Evolutionary conservation across 1,140 invertebrate genomes (phyloP).

Genomic region (Coenobita brevimanus): DNA sequence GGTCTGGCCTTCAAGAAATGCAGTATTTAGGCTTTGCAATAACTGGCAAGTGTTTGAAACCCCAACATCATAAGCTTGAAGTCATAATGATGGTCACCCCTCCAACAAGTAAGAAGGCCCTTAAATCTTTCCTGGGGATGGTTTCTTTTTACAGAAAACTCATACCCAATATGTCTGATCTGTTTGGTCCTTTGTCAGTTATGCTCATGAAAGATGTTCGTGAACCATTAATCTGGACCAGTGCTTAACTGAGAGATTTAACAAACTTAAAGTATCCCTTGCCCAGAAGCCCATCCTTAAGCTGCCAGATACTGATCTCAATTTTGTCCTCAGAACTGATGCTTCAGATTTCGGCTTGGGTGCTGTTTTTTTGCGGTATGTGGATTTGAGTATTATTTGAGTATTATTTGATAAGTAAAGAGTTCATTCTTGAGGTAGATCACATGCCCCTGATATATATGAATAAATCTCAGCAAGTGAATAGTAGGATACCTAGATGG

Average conservation of each 20-base stretch:
- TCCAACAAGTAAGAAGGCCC: no score
- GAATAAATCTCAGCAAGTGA: not conserved
- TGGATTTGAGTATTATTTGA: no score
- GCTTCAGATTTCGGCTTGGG: slow-evolving; percentile 4
- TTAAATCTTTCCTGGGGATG: slow-evolving; percentile 22
- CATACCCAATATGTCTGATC: slow-evolving; percentile 12
- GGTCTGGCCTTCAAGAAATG: no score
- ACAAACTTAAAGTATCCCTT: not conserved
- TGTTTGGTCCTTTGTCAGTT: slow-evolving; percentile 12
- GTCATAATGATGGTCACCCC: no score
- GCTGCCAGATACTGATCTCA: not conserved
- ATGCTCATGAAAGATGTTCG: slow-evolving; percentile 19
- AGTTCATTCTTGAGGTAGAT: slow-evolving; percentile 31
- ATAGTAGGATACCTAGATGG: slow-evolving; percentile 1
- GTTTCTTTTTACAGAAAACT: slow-evolving; percentile 44
- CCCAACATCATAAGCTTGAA: no score
- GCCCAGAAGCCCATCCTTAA: not conserved
- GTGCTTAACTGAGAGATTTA: not conserved
- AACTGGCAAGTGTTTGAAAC: no score
- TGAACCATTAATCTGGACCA: no score
- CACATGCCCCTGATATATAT: slow-evolving; percentile 45
- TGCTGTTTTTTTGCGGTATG: slow-evolving; percentile 11
- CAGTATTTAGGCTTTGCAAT: no score
- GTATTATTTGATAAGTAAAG: slow-evolving; percentile 10
- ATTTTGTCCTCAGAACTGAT: slow-evolving; percentile 33